Evolutionary conservation across 2,888 invertebrate genomes (phyloP).

Genomic region (Eristalis tenax): DNA sequence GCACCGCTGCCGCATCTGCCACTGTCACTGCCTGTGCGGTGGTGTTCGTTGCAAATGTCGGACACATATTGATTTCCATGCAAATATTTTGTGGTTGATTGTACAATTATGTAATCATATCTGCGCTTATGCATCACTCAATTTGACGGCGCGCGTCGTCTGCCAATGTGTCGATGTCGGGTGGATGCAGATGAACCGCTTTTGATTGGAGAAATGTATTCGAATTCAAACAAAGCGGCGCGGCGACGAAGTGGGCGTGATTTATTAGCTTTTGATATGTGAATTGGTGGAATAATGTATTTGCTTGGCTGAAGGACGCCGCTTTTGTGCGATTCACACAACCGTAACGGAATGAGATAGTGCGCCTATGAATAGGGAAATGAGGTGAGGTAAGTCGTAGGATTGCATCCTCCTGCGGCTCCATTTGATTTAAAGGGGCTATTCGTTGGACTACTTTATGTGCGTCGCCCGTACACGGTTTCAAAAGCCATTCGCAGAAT

Average conservation of each 20-base stretch:
- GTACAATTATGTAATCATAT: conserved; percentile 60
- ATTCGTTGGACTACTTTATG: neutral
- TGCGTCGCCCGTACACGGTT: neutral
- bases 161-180: conserved; percentile 16
- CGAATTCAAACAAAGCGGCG: neutral
- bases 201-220: conserved; percentile 18
- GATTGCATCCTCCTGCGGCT: neutral
- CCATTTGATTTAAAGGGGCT: neutral
- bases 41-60: conserved; percentile 49
- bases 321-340: neutral
- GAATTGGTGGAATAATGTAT: neutral
- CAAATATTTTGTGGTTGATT: conserved; percentile 69
- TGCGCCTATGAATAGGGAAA: neutral
- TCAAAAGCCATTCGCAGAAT: neutral
- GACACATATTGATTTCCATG: conserved; percentile 49
- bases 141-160: conserved; percentile 42
- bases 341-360: neutral
- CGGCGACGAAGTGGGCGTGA: neutral
- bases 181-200: neutral
- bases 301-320: neutral
- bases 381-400: neutral
- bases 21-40: neutral
- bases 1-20: neutral
- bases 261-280: neutral
- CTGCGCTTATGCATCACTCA: conserved; percentile 53